Conservation (phyloP, 2,797 vertebrate species). For the Esox masquinongy region DNA sequence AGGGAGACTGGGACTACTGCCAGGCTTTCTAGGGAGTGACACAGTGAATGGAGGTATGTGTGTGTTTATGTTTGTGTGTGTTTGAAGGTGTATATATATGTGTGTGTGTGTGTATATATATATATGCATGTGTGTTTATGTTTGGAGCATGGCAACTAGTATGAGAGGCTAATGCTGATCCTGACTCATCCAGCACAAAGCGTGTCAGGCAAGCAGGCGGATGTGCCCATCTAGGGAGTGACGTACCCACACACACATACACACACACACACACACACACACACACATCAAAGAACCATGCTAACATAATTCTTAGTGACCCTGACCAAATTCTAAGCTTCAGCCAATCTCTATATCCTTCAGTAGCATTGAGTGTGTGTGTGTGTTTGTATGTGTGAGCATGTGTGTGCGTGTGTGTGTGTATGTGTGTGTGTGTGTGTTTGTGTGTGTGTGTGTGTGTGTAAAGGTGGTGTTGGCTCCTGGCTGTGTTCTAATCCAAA, state of each 20-base stretch:
- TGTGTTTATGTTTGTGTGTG: too few species aligned
- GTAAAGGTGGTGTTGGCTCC: constrained; percentile 46
- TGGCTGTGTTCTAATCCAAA: constrained; percentile 74
- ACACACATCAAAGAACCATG: background rate
- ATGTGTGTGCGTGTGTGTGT: constrained; percentile 8
- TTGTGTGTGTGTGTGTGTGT: constrained; percentile 8
- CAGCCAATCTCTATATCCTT: background rate
- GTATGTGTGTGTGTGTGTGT: constrained; percentile 2
- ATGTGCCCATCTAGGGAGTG: constrained; percentile 21
- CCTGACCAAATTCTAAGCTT: background rate
- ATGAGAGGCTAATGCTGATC: constrained; percentile 15
- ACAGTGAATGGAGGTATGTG: too few species aligned
- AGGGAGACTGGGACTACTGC: background rate
- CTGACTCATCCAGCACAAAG: constrained; percentile 29
- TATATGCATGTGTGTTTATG: background rate
- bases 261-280: background rate
- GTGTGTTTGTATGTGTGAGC: background rate
- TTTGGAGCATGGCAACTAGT: background rate
- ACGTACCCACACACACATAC: background rate
- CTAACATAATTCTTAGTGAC: background rate
- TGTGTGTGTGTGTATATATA: too few species aligned
- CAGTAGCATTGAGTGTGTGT: background rate
- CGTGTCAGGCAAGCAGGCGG: constrained; percentile 32
- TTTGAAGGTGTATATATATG: too few species aligned
- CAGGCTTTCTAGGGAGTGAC: too few species aligned